Evolutionary conservation across 1,140 invertebrate genomes (phyloP), one percentile per base, ranked within the genome.

Genomic region (Drosophila elegans): DNA sequence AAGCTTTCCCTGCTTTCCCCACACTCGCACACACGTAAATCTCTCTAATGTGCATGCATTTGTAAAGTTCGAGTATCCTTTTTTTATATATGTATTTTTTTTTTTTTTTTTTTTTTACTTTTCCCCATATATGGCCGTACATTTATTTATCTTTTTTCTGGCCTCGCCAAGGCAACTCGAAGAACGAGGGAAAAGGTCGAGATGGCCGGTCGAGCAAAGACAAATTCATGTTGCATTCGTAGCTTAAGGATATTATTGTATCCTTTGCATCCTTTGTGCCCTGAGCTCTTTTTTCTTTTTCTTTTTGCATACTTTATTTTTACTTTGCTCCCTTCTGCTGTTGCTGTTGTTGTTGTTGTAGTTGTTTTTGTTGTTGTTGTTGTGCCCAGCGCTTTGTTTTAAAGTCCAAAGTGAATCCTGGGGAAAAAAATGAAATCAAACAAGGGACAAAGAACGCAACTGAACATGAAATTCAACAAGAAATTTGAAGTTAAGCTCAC

Each of bases 201-300:
- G 38, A 56, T 51, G 60, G 52, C 52, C 63, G 69, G 61, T 67
- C 54, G 66, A 72, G 79, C 79, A 88, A 86, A 86, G 83, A 88
- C 83, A 86, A 86, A 86, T 88, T 86, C 83, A 86, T 88, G 83
- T 86, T 86, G 83, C 83, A 86, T 88, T 86, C 79, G 79, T 82
- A 86, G 83, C 83, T 86, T 86, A 88, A 86, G 83, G 83, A 86
- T 88, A 86, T 88, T 86, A 86, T 86, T 88, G 79, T 88, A 86
- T 71, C 64, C 67, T 27, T 48, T 71, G 83, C 75, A 83, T 86
- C 83, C 83, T 86, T 88, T 88, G 84, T 86, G 82, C 63, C 52
- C 42, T 6, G 48, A 53, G 68, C 46, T 64, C 77, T 81, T 82
- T 86, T 76, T 69, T 71, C 74, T 88, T 79, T 54, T 13, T 73